Base-by-base conservation (phyloP, 2,113 vertebrate species). In the Xerus inauris region DNA sequence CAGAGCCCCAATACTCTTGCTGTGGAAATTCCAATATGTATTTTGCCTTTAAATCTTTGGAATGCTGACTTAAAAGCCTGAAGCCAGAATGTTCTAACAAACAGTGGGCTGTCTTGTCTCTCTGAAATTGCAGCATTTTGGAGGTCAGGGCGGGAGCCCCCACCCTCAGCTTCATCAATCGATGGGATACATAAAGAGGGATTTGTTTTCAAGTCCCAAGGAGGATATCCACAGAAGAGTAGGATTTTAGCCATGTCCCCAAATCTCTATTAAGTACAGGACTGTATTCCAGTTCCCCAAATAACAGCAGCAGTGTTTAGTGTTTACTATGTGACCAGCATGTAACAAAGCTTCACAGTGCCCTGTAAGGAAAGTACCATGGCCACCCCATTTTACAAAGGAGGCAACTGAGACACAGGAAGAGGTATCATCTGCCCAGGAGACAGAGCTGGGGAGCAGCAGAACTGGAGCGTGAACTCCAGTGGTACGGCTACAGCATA, bases 41-140 rank as follows among this genome's bases (percentile, higher is more conserved):
- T 35, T 9, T 67, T 87, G 57, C 84, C 71, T 85, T 93, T 77
- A 87, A 59, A 72, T 91, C 85, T 89, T 69, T 77, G 86, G 75
- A 96, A 95, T 95, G 62, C 35, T 75, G 81, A 84, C 40, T 67
- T 42, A 95, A 95, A 81, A 79, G 51, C 72, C 81, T 76, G 67
- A 22, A 80, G 95, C 69, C 80, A 75, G 87, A 79, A 80, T 45
- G 22, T 47, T 69, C 71, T 89, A 72, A 69, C 9, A 47, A 73
- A 92, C 16, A 75, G 51, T 14, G 12, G 14, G 35, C 35, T 90
- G 38, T 49, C 87, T 83, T 80, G 42, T 75, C 38, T 87, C 19
- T 71, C 85, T 57, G 47, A 57, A 83, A 69, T 1, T 3, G 54
- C 2, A 72, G 54, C 4, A 24, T 86, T 89, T 77, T 24, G 38